Conservation (phyloP, 2,797 vertebrate genomes). For the Tamandua tetradactyla region DNA sequence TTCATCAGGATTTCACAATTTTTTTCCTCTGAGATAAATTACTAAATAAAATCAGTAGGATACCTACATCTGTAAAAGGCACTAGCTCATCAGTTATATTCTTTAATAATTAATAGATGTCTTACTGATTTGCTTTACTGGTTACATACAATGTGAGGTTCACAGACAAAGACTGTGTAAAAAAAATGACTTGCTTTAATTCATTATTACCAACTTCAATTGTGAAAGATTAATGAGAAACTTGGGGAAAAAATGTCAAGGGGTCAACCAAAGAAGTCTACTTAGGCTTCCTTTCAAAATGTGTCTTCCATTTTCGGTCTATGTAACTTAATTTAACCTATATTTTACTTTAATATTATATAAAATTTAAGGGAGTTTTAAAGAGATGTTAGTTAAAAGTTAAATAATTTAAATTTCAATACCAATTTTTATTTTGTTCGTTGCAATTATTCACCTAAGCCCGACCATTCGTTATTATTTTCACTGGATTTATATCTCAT, state of each 20-base stretch:
- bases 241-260: neutral
- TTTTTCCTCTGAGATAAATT: constrained; percentile 9
- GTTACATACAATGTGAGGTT: neutral
- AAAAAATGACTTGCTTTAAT: neutral
- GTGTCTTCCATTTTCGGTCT: neutral
- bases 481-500: neutral
- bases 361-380: constrained; percentile 1
- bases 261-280: neutral
- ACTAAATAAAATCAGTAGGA: neutral
- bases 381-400: constrained; percentile 6
- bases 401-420: neutral
- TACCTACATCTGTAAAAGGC: neutral
- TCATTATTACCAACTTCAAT: neutral
- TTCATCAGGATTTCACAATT: neutral
- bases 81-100: neutral
- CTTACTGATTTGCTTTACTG: neutral
- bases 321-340: neutral
- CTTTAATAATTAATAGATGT: neutral
- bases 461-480: neutral
- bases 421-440: neutral
- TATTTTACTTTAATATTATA: neutral
- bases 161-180: neutral
- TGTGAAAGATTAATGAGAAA: neutral
- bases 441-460: neutral
- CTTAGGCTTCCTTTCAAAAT: neutral